Evolutionary conservation across 2,888 invertebrate species (phyloP).

Genomic region (Leptogaster cylindrica): DNA sequence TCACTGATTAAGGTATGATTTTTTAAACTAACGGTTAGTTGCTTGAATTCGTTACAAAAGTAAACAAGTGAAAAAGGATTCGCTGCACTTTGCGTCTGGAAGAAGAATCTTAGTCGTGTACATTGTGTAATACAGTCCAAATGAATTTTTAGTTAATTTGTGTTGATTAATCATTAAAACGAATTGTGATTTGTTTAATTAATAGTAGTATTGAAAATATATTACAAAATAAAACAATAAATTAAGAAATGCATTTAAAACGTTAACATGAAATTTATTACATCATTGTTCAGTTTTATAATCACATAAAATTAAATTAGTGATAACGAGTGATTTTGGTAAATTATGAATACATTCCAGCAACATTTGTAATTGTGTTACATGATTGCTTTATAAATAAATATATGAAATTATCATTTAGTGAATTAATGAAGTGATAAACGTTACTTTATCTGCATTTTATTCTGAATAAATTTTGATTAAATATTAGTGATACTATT

Average conservation of each 20-base stretch:
- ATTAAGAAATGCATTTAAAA: too few relatives aligned
- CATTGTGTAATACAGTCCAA: conserved; percentile 6
- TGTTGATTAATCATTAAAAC: background rate
- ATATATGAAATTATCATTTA: too few relatives aligned
- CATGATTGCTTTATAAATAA: too few relatives aligned
- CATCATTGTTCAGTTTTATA: too few relatives aligned
- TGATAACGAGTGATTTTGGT: too few relatives aligned
- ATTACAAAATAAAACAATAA: background rate
- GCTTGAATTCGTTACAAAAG: conserved; percentile 1
- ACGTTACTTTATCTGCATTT: background rate
- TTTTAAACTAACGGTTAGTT: background rate
- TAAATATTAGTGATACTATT: background rate
- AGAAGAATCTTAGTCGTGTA: conserved; percentile 6
- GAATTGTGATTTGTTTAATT: conserved; percentile 2
- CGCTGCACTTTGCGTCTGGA: too few relatives aligned
- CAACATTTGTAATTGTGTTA: too few relatives aligned
- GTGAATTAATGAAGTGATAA: background rate
- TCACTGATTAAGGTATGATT: background rate
- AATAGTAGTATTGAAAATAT: background rate
- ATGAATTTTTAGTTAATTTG: conserved; percentile 9
- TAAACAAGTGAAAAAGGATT: too few relatives aligned
- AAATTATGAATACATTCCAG: too few relatives aligned
- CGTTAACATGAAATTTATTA: too few relatives aligned
- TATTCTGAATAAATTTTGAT: background rate
- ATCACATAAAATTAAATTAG: too few relatives aligned